Conservation (phyloP, 1,140 invertebrate species). For the Muscidifurax raptorellus region DNA sequence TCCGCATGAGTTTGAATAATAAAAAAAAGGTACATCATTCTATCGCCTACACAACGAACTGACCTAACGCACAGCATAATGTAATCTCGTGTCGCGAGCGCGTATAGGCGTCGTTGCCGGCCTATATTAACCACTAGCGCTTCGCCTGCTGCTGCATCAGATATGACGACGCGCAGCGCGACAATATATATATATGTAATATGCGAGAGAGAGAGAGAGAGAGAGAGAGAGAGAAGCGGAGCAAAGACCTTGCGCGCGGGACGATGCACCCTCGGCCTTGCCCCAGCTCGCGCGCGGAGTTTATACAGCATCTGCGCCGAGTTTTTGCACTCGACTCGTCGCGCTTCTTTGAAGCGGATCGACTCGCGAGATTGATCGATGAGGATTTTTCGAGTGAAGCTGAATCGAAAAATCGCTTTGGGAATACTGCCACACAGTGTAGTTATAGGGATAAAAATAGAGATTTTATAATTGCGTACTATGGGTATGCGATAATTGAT, state of each 20-base stretch:
- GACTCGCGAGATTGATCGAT: background rate
- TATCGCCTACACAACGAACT: background rate
- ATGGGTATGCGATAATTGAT: no score
- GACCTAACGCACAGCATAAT: background rate
- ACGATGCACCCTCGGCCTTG: constrained; percentile 64
- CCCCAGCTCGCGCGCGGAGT: constrained; percentile 54
- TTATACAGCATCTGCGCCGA: background rate
- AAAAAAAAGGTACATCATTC: no score
- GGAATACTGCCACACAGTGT: no score
- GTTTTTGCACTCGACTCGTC: background rate
- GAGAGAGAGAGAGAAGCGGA: constrained; percentile 24
- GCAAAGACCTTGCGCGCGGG: constrained; percentile 59
- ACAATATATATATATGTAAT: background rate
- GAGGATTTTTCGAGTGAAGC: background rate
- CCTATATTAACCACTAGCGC: background rate
- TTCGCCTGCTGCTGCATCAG: no score
- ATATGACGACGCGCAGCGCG: background rate
- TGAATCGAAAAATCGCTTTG: no score
- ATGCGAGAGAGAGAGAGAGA: background rate
- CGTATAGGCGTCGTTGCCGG: background rate
- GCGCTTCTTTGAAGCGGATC: background rate
- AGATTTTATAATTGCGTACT: no score
- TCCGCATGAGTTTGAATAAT: no score
- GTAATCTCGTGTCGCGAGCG: background rate
- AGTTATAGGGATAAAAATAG: no score